Base-by-base conservation (phyloP, 2,888 invertebrate species). In the Hydroisotoma schaefferi region DNA sequence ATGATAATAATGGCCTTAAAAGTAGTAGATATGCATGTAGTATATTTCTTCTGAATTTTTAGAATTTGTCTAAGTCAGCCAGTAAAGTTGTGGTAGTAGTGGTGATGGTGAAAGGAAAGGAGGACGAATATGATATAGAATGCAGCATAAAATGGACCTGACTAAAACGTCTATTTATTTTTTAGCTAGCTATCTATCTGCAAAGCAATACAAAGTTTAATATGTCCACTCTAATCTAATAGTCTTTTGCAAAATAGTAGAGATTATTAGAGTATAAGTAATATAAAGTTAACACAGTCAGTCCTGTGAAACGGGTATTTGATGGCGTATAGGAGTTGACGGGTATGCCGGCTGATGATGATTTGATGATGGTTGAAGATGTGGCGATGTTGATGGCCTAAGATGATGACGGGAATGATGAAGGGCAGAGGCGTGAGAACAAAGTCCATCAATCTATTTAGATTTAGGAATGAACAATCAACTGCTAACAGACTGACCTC, bases 401-500 rank as follows among this genome's bases (percentile, higher is more conserved):
- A n/a, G 40, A 40, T 40, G 40, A 40, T 40, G 40, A 40, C 20
- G 40, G 20, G 33, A 20, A 40, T 40, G 40, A 40, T 40, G 40
- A 40, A 40, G 40, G 40, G 40, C 40, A 40, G 40, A 40, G 40
- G 49, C 49, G 49, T 49, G 49, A 49, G 49, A 49, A 49, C 49
- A 49, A 49, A 28, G 49, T 49, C 49, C 28, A 28, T 28, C 49
- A 49, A 49, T 49, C 26, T 22, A 6, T 26, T 22, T 3, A 26
- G 15, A 48, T 3, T n/a, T 15, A 53, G 10, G 53, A 23, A 53
- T 37, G 40, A 15, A 37, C 53, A 53, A 38, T 22, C 29, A 51
- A 8, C 28, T 57, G 51, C 47, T 57, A 48, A 51, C 57, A 51
- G 57, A 57, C 57, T 57, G 57, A 57, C 57, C 57, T 43, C 51